These are phyloP conservation scores for Cirrhinus molitorella DNA, from an alignment of 2,797 vertebrate species.

Conservation along the genomic window DNA sequence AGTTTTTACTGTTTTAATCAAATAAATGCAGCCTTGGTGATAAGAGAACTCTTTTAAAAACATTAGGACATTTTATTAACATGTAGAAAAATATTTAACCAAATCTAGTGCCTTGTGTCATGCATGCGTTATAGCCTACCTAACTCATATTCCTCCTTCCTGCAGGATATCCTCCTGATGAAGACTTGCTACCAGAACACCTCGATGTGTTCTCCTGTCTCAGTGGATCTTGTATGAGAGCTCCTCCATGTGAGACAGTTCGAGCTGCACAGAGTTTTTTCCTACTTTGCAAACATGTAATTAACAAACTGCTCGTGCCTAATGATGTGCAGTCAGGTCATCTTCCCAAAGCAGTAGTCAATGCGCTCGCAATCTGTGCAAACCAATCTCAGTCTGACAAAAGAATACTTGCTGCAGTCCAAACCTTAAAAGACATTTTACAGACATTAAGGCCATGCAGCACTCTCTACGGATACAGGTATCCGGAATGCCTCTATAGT, in stretches of 20 bases:
- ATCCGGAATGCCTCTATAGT: conserved; percentile 85
- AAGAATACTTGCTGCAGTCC: conserved; percentile 57
- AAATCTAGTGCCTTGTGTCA: neutral
- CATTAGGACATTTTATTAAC: too few species aligned
- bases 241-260: conserved; percentile 74
- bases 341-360: conserved; percentile 71
- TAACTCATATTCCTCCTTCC: neutral
- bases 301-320: conserved; percentile 71
- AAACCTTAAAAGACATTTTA: conserved; percentile 72
- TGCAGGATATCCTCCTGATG: conserved; percentile 51
- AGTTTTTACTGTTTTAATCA: neutral
- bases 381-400: conserved; percentile 38
- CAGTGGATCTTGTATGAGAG: conserved; percentile 70
- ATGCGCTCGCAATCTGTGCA: conserved; percentile 71
- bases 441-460: conserved; percentile 77
- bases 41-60: neutral
- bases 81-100: too few species aligned
- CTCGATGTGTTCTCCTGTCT: conserved; percentile 83
- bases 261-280: conserved; percentile 76
- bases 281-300: conserved; percentile 78
- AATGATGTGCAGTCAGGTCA: conserved; percentile 61
- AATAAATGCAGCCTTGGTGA: neutral
- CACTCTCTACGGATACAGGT: conserved; percentile 81
- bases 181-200: conserved; percentile 19
- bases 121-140: neutral